Percentiles rank a stretch among this genome's conserved stretches.
Conservation (phyloP, 2,113 vertebrate genomes). For the Capreolus pygargus region DNA sequence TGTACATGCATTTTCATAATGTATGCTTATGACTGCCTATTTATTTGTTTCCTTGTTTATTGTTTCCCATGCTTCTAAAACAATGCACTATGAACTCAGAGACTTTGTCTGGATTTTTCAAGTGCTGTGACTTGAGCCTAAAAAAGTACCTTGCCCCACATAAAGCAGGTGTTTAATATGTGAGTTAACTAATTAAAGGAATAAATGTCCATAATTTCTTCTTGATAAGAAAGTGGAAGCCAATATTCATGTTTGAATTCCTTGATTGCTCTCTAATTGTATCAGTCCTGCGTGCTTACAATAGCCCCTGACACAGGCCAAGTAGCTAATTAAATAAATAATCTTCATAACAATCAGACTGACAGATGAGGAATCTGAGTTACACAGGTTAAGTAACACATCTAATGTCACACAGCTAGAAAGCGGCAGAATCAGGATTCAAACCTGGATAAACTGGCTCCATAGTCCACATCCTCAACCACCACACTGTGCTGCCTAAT, state of each 20-base stretch:
- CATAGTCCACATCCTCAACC: neutral
- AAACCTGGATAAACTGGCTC: neutral
- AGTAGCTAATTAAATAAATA: neutral
- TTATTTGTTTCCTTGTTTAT: neutral
- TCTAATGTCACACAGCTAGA: neutral
- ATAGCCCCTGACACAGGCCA: neutral
- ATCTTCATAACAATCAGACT: neutral
- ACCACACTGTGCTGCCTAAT: fast-evolving
- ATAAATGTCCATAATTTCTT: neutral
- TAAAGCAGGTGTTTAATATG: neutral
- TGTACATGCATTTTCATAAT: neutral
- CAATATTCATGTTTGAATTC: neutral
- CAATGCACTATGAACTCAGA: neutral
- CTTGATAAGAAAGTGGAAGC: neutral
- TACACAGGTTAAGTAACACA: neutral
- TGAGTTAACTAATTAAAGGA: neutral
- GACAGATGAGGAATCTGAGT: neutral
- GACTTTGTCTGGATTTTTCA: neutral
- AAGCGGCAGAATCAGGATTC: neutral
- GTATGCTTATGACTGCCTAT: neutral
- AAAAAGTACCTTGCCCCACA: neutral
- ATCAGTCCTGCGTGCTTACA: neutral
- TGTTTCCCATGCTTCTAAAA: neutral
- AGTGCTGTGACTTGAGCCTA: neutral
- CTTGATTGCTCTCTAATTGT: neutral